A percentile compares a stretch with the other conserved stretches of the same genome.
Conservation (phyloP, 2,113 vertebrate species). For the Toxotes chatareus region DNA sequence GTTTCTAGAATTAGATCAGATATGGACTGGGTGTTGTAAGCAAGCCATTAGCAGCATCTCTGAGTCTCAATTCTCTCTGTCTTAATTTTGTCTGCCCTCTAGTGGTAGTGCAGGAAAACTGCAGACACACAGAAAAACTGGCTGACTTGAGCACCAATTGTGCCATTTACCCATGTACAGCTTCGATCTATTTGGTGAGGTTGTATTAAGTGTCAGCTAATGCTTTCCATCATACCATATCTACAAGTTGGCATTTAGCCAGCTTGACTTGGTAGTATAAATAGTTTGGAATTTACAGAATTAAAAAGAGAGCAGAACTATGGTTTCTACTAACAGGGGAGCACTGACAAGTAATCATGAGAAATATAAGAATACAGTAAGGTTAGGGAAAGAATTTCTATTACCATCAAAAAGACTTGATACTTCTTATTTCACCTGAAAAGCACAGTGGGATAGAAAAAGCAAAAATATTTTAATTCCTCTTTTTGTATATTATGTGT, state of each 20-base stretch:
- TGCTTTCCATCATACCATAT: not conserved
- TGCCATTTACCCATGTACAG: not conserved
- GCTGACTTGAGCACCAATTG: not conserved
- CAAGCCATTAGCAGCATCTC: not conserved
- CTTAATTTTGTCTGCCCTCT: conserved; percentile 62
- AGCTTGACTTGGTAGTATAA: not conserved
- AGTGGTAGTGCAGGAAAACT: conserved; percentile 42
- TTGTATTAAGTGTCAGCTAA: not conserved
- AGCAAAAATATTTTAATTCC: conserved; percentile 27
- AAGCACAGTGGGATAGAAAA: not conserved
- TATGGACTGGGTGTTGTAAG: not conserved
- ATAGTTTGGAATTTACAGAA: not conserved
- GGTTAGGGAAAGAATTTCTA: too few relatives aligned
- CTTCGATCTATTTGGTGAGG: not conserved
- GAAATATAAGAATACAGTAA: too few relatives aligned
- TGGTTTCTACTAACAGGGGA: not conserved
- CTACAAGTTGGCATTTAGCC: not conserved
- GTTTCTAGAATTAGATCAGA: not conserved
- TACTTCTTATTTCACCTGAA: not conserved
- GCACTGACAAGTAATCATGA: not conserved
- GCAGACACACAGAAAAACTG: not conserved
- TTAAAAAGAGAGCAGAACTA: not conserved
- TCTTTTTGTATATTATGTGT: conserved; percentile 46
- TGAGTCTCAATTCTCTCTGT: not conserved
- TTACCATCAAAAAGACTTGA: too few relatives aligned